Evolutionary conservation across 2,113 vertebrate genomes (phyloP), one percentile per base, ranked within the genome.

Genomic region (Garra rufa): DNA sequence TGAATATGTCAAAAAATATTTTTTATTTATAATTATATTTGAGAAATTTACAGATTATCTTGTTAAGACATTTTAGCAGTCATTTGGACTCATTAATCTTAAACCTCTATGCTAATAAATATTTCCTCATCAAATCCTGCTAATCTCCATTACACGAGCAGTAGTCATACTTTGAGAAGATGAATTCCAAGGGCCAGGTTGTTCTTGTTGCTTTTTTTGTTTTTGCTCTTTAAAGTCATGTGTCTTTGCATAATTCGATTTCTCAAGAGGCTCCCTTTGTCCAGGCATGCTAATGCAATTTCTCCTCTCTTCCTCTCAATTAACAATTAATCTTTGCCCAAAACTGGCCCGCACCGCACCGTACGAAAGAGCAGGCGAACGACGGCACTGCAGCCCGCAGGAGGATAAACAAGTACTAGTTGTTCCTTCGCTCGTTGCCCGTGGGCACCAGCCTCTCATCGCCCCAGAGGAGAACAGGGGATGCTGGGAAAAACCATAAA

Each of bases 391-490:
- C 21, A 9, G 30, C 30, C 34, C 67, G 9, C 61, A 74, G 82
- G 88, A 84, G 87, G 59, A 84, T 78, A 85, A 83, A 86, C 76
- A 84, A 89, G 82, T 89, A 70, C 85, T 61, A 61, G 80, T 24
- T 4, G 57, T 83, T 79, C 73, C 48, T 73, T 76, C 30, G 9
- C 17, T 48, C 10, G 41, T 80, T 28, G 76, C 57, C 57, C n/a
- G 0, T 44, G 41, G 57, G 41, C n/a, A 46, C 76, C 38, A 65
- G 9, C 21, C 26, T 9, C 59, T 17, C 43, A 80, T 11, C 26
- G 9, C 88, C 83, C 79, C 76, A 84, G 38, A 77, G 88, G 87
- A 89, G 89, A 91, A 85, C 89, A 88, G 82, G 88, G 90, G 85
- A 88, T 63, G 87, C 89, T 79, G 43, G 38, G 76, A 79, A 46